These are phyloP conservation scores for Hippocampus guttulatus DNA, from an alignment of 2,113 vertebrate genomes.

Conservation along the genomic window DNA sequence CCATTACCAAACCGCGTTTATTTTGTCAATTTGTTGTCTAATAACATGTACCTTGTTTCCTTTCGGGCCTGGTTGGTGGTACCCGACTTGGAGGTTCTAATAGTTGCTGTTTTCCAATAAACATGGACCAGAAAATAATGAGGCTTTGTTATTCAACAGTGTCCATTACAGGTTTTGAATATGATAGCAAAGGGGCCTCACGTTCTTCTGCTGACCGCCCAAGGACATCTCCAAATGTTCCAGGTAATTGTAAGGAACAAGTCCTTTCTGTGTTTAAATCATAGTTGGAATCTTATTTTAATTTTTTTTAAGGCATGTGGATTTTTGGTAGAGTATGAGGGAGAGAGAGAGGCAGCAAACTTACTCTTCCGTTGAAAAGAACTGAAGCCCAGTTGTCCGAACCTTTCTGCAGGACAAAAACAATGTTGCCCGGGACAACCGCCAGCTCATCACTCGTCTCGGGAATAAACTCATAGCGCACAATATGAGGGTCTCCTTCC, in stretches of 20 bases:
- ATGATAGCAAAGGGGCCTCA: constrained; percentile 38
- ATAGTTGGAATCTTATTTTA: background rate
- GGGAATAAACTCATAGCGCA: constrained; percentile 85
- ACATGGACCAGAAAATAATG: background rate
- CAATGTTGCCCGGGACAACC: constrained; percentile 90
- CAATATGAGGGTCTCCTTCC: constrained; percentile 83
- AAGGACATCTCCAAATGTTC: constrained; percentile 81
- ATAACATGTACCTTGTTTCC: constrained; percentile 45
- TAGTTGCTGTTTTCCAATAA: constrained; percentile 17
- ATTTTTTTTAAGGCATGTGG: background rate
- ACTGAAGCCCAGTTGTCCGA: constrained; percentile 93
- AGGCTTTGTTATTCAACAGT: background rate
- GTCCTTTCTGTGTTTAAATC: constrained; percentile 76
- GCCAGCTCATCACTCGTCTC: constrained; percentile 85
- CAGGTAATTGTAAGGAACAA: constrained; percentile 91
- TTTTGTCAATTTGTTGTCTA: background rate
- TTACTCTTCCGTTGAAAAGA: constrained; percentile 91
- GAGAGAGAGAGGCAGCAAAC: background rate
- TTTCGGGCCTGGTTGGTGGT: constrained; percentile 65
- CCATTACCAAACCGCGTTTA: background rate
- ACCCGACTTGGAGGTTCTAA: constrained; percentile 62
- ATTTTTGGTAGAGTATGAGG: too few species aligned
- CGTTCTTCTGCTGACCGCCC: constrained; percentile 72
- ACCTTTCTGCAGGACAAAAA: constrained; percentile 89
- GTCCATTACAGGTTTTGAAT: background rate